Evolutionary conservation across 2,113 vertebrate species (phyloP).

Genomic region (Lontra canadensis): DNA sequence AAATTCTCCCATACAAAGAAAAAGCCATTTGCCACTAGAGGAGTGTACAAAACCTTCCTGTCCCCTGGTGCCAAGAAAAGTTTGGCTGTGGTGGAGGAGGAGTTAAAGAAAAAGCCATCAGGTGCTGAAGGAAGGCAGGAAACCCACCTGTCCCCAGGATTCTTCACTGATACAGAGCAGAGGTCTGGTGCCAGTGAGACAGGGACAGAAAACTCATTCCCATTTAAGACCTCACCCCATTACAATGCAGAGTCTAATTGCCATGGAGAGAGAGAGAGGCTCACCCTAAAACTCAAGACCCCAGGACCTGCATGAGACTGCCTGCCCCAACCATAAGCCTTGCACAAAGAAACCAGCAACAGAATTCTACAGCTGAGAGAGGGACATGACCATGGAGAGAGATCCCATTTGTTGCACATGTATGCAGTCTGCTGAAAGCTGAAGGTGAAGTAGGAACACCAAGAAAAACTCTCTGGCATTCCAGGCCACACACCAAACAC

Average conservation of each 20-base stretch:
- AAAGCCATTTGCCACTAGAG: not conserved
- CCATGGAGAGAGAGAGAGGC: not conserved
- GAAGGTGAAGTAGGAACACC: not conserved
- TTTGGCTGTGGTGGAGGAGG: not conserved
- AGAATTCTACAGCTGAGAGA: not conserved
- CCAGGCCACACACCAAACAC: not conserved
- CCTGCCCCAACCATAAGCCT: not conserved
- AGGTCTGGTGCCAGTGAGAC: not conserved
- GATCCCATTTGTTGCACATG: no score
- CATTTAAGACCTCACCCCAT: not conserved
- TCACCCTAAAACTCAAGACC: not conserved
- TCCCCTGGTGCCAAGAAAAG: not conserved
- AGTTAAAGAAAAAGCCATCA: not conserved
- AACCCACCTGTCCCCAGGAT: not conserved
- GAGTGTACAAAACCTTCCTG: not conserved
- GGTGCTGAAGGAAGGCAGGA: not conserved
- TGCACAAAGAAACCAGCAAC: not conserved
- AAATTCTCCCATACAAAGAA: not conserved
- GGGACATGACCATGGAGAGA: not conserved
- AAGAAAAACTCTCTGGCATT: not conserved
- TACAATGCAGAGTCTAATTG: not conserved
- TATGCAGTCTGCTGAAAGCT: not conserved
- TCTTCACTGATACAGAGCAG: not conserved
- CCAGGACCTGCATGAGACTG: not conserved
- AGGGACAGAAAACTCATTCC: not conserved